Evolutionary conservation across 2,797 vertebrate genomes (phyloP).

Genomic region (Holocentrus rufus): DNA sequence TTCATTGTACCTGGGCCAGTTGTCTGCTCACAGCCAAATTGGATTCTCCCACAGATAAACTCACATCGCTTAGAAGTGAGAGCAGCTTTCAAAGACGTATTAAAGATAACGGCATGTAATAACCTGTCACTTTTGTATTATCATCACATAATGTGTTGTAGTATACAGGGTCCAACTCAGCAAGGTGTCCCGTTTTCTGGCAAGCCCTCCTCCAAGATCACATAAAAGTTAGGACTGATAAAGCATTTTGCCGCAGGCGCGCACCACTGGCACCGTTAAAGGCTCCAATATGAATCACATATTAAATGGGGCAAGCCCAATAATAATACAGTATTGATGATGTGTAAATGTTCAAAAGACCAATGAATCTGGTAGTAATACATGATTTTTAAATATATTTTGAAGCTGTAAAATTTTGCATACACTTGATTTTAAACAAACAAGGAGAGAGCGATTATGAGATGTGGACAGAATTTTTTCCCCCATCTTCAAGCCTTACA

Average conservation of each 20-base stretch:
- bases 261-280: not conserved
- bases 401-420: no score
- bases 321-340: not conserved
- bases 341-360: no score
- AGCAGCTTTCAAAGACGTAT: conserved; percentile 56
- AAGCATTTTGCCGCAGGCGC: conserved; percentile 13
- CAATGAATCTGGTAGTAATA: no score
- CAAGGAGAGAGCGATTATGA: no score
- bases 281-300: conserved; percentile 4
- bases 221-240: conserved; percentile 17
- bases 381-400: no score
- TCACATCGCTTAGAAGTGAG: conserved; percentile 42
- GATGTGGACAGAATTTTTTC: no score
- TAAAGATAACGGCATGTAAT: conserved; percentile 54
- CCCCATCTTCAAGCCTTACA: no score
- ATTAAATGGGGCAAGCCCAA: not conserved
- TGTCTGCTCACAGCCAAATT: conserved; percentile 63
- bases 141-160: conserved; percentile 43
- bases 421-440: no score
- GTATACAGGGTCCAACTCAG: conserved; percentile 1
- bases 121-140: conserved; percentile 53
- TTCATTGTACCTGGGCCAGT: conserved; percentile 63
- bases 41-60: conserved; percentile 65
- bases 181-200: conserved; percentile 12
- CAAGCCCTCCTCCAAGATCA: not conserved